Evolutionary conservation across 2,113 vertebrate genomes (phyloP).

Genomic region (Poeciliopsis prolifica): DNA sequence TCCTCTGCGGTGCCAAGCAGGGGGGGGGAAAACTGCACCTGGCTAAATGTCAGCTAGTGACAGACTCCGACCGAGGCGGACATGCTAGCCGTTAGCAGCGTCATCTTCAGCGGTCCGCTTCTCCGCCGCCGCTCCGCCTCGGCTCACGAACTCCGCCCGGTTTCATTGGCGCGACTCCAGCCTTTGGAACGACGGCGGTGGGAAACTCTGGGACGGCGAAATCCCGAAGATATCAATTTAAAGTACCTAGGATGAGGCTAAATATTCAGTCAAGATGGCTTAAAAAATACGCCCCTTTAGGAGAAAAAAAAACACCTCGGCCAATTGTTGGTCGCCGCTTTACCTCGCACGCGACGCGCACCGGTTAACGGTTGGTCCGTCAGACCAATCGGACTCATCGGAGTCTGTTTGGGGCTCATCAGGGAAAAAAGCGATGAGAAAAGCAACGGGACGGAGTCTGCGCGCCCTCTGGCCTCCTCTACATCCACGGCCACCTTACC

Average conservation of each 20-base stretch:
- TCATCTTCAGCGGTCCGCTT: constrained; percentile 71
- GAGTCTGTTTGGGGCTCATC: constrained; percentile 1
- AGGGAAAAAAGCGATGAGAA: constrained; percentile 45
- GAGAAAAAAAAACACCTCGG: constrained; percentile 64
- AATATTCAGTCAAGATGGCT: constrained; percentile 82
- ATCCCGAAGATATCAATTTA: constrained; percentile 72
- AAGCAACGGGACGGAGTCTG: constrained; percentile 55
- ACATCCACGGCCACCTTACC: not conserved
- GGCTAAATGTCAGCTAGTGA: constrained; percentile 70
- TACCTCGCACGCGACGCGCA: constrained; percentile 70
- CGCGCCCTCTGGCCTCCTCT: constrained; percentile 56
- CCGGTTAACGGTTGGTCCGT: constrained; percentile 58
- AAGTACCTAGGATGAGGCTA: constrained; percentile 75
- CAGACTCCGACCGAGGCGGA: constrained; percentile 69
- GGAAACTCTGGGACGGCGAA: constrained; percentile 27
- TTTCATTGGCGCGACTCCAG: constrained; percentile 54
- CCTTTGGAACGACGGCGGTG: constrained; percentile 42
- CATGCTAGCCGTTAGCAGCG: constrained; percentile 76
- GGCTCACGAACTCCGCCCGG: constrained; percentile 34
- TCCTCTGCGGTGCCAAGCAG: constrained; percentile 48
- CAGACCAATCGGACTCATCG: constrained; percentile 32
- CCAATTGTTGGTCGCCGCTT: constrained; percentile 53
- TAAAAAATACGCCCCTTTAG: constrained; percentile 81
- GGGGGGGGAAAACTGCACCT: constrained; percentile 50
- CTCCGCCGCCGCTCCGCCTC: constrained; percentile 48